Percentiles rank a stretch among this genome's conserved stretches.
Conservation (phyloP, 2,113 vertebrate species). For the Spheniscus mendiculus region DNA sequence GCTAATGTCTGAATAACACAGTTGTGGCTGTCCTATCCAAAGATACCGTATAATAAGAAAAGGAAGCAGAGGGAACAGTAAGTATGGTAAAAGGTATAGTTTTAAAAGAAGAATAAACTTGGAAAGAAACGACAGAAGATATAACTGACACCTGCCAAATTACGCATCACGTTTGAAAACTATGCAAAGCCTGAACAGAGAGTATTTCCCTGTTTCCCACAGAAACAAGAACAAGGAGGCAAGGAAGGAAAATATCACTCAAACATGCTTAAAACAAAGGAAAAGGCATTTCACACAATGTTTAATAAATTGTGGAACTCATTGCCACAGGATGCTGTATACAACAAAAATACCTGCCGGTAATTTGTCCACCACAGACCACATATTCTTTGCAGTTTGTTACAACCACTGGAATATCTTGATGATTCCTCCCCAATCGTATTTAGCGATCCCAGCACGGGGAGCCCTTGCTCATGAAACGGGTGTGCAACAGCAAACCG, state of each 20-base stretch:
- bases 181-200: neutral
- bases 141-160: neutral
- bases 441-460: neutral
- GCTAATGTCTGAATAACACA: neutral
- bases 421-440: neutral
- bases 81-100: neutral
- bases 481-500: neutral
- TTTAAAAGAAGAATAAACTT: neutral
- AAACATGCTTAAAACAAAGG: neutral
- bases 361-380: neutral
- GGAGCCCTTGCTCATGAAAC: neutral
- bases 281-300: neutral
- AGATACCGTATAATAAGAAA: neutral
- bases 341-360: neutral
- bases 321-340: neutral
- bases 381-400: neutral
- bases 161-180: neutral
- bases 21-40: neutral
- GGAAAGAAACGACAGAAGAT: neutral
- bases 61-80: neutral
- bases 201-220: neutral
- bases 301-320: neutral
- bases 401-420: neutral
- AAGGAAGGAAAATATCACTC: neutral
- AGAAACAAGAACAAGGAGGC: neutral